These are phyloP conservation scores for Lepidothrix coronata DNA, from an alignment of 2,113 vertebrate genomes.

Conservation along the genomic window DNA sequence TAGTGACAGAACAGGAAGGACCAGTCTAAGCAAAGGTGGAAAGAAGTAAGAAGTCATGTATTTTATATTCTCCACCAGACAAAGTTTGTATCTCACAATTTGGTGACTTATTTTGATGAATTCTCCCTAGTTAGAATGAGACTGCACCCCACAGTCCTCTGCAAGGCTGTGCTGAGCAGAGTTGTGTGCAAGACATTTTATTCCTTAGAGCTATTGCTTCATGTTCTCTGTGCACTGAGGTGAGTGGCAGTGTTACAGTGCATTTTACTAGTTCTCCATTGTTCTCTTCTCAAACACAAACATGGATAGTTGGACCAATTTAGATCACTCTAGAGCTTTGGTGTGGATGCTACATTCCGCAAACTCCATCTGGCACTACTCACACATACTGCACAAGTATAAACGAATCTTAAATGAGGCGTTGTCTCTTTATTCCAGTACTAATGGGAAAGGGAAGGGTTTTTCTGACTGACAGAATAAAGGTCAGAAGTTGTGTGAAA, in stretches of 20 bases:
- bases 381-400: background rate
- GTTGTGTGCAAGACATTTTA: background rate
- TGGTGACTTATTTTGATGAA: background rate
- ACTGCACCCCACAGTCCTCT: background rate
- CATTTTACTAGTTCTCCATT: background rate
- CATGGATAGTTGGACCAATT: background rate
- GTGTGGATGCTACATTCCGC: background rate
- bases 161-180: background rate
- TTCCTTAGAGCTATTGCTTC: background rate
- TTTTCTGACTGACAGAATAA: background rate
- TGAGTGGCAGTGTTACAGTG: background rate
- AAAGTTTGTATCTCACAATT: background rate
- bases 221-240: background rate
- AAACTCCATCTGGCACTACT: background rate
- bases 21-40: background rate
- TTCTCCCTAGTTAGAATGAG: background rate
- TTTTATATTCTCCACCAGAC: background rate
- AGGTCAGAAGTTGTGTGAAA: conserved; percentile 5
- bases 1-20: background rate
- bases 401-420: background rate
- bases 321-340: background rate
- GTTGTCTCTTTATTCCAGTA: background rate
- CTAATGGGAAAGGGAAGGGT: background rate
- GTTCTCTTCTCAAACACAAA: background rate
- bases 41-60: background rate